Percentiles rank a stretch among this genome's conserved stretches.
Evolutionary conservation across 2,888 invertebrate genomes (phyloP).

Genomic region (Sminthurides aquaticus): DNA sequence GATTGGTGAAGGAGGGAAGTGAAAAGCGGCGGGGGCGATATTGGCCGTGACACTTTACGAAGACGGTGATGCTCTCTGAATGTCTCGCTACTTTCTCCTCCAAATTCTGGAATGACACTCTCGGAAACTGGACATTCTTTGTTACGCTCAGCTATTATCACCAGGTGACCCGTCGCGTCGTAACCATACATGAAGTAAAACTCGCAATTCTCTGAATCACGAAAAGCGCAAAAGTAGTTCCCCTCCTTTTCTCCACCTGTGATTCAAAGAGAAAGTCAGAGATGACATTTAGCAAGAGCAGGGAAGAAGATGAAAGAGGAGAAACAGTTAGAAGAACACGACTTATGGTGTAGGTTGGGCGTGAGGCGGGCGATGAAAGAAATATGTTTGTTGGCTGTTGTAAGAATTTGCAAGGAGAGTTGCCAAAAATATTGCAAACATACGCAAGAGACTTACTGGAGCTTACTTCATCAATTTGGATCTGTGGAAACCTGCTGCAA

Average conservation of each 20-base stretch:
- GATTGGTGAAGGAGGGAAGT: too few relatives aligned
- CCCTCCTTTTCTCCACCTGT: slow-evolving; percentile 19
- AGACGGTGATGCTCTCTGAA: background rate
- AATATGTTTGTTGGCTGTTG: too few relatives aligned
- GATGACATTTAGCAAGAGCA: too few relatives aligned
- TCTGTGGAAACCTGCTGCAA: slow-evolving; percentile 18
- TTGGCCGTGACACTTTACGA: background rate
- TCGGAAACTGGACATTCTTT: slow-evolving; percentile 15
- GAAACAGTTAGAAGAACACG: too few relatives aligned
- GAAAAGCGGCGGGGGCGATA: background rate
- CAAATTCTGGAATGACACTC: background rate
- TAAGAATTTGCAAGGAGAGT: background rate
- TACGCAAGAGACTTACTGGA: slow-evolving; percentile 11
- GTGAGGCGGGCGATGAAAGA: too few relatives aligned
- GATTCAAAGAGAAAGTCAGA: background rate
- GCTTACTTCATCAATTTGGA: slow-evolving; percentile 14
- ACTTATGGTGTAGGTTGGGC: too few relatives aligned
- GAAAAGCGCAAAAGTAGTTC: slow-evolving; percentile 15
- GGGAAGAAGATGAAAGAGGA: too few relatives aligned
- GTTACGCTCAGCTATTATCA: slow-evolving; percentile 16
- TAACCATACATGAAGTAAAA: slow-evolving; percentile 22
- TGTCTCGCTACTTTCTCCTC: background rate
- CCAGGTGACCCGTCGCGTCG: slow-evolving; percentile 15
- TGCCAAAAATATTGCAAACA: background rate
- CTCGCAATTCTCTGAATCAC: slow-evolving; percentile 15